Base-by-base conservation (phyloP, 2,888 invertebrate species). In the Sialis lutaria region DNA sequence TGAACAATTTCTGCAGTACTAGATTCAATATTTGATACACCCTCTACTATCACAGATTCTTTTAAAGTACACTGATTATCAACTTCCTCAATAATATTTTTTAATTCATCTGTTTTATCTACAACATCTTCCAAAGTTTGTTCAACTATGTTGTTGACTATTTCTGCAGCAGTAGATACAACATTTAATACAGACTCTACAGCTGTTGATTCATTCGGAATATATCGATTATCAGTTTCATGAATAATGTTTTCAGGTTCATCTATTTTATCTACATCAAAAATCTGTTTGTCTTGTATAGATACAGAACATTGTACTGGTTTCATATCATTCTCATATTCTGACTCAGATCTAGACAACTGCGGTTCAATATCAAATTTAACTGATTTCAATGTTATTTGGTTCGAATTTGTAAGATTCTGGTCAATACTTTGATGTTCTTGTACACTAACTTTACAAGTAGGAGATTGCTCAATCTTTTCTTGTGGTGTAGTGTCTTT, bases 21-120 rank as follows among this genome's bases (percentile, higher is more conserved):
- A 35, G 9, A 9, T 9, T 9, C 9, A n/a, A 35, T 10, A 35
- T 35, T 35, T 10, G 10, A 9, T 35, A n/a, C 9, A 3, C 9
- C 9, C 10, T 35, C 10, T 10, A n/a, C 35, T 9, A n/a, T 10
- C 10, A 35, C 9, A 2, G 9, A n/a, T 35, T 35, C 9, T 3
- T 35, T 35, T n/a, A 4, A 35, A 35, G 10, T 35, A 35, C 3
- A 9, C 10, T 22, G 22, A 22, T 55, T 56, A 2, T 54, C 54
- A 1, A 60, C 59, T 42, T 53, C 56, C 0, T 51, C 52, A 43
- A 60, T 53, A 8, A 60, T 56, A 42, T 52, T 55, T 7, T 57
- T 57, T 44, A 64, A 53, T 3, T 55, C 56, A n/a, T 62, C 59
- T 40, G 62, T 61, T 39, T 63, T 47, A 1, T 56, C 56, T 12